phyloP scores from a whole-genome alignment of 2,797 vertebrate genomes.

The Morelia viridis region DNA sequence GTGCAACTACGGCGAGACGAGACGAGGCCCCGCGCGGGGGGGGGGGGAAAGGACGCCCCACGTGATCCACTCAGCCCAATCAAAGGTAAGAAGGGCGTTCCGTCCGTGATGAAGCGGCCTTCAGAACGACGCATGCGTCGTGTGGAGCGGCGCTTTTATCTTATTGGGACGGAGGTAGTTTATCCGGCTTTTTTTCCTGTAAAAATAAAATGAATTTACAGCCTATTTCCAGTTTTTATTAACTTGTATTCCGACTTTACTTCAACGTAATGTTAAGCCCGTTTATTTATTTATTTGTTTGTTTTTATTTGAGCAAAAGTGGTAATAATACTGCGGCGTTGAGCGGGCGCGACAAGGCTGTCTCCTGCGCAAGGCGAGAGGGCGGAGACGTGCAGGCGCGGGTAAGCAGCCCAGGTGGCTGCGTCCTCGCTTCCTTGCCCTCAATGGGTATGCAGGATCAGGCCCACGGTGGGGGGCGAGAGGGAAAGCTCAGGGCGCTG shows the following conservation, averaged over 20 bases:
- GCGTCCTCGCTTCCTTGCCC: neutral
- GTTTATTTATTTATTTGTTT: neutral
- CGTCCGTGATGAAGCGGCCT: neutral
- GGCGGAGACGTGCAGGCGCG: neutral
- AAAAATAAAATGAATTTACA: neutral
- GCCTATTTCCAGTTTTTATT: neutral
- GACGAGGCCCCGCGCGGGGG: neutral
- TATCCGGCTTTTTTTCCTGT: neutral
- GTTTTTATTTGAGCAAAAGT: neutral
- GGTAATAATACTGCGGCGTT: neutral
- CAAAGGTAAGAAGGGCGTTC: neutral
- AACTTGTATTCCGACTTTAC: neutral
- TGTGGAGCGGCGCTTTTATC: neutral
- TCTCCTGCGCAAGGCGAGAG: neutral
- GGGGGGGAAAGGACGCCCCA: neutral
- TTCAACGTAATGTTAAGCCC: neutral
- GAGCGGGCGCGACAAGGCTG: neutral
- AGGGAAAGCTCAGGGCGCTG: neutral
- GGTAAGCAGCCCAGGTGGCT: neutral
- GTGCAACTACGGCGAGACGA: fast-evolving
- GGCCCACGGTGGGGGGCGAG: neutral
- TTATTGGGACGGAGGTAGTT: neutral
- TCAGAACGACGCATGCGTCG: neutral
- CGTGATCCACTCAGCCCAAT: neutral
- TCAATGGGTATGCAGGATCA: neutral